Evolutionary conservation across 2,888 invertebrate species (phyloP).

Genomic region (Tetanocera ferruginea): DNA sequence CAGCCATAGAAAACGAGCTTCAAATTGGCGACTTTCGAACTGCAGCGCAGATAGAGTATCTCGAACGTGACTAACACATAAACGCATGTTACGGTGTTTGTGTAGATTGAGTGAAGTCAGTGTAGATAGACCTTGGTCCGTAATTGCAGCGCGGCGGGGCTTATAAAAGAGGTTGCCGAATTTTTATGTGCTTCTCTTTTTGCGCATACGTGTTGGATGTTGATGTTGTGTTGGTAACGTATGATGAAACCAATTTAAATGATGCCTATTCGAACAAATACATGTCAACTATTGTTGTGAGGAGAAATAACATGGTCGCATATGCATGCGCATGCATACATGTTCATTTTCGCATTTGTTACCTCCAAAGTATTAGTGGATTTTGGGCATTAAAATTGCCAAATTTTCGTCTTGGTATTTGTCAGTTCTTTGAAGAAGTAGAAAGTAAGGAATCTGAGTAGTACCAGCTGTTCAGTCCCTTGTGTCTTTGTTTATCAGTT

Average conservation of each 20-base stretch:
- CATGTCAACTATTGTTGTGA: background rate
- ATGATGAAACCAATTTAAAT: slow-evolving; percentile 9
- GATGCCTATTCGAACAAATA: slow-evolving; percentile 1
- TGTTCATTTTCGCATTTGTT: background rate
- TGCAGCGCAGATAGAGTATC: slow-evolving; percentile 26
- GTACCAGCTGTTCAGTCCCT: slow-evolving; percentile 14
- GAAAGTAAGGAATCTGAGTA: background rate
- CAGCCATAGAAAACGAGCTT: slow-evolving; percentile 44
- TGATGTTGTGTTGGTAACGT: slow-evolving; percentile 11
- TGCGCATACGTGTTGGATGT: background rate
- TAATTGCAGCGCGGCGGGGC: slow-evolving; percentile 12
- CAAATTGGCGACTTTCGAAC: slow-evolving; percentile 35
- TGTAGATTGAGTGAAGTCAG: background rate
- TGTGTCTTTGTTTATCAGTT: slow-evolving; percentile 6
- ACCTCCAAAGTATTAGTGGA: background rate
- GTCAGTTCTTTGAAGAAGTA: background rate
- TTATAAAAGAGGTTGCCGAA: slow-evolving; percentile 36
- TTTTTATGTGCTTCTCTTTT: slow-evolving; percentile 12
- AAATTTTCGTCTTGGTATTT: slow-evolving; percentile 29
- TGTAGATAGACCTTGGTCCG: slow-evolving; percentile 25
- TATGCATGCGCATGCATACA: background rate
- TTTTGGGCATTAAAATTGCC: slow-evolving; percentile 35
- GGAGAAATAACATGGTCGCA: slow-evolving; percentile 22
- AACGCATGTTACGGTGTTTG: slow-evolving; percentile 5
- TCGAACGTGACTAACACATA: slow-evolving; percentile 46